Percentiles rank a stretch among this genome's conserved stretches.
Conservation (phyloP, 2,888 invertebrate species). For the Ophioninae sp. region DNA sequence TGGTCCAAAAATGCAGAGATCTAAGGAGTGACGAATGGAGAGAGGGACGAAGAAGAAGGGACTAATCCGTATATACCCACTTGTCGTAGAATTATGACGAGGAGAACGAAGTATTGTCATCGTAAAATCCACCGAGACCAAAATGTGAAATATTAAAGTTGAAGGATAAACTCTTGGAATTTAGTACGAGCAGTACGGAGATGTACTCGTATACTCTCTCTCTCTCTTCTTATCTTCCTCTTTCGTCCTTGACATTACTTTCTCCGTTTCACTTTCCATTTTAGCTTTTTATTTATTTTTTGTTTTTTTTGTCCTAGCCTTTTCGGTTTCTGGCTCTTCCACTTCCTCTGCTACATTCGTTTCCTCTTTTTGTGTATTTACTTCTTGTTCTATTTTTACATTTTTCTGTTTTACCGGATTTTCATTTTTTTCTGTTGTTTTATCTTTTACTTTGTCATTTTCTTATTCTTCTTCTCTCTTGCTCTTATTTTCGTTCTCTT, state of each 20-base stretch:
- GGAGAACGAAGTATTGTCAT: slow-evolving; percentile 37
- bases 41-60: slow-evolving; percentile 23
- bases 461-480: neutral
- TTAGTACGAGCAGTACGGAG: slow-evolving; percentile 22
- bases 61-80: slow-evolving; percentile 55
- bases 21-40: slow-evolving; percentile 6
- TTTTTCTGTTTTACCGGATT: neutral
- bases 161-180: slow-evolving; percentile 51
- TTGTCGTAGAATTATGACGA: slow-evolving; percentile 46
- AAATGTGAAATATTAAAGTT: slow-evolving; percentile 52
- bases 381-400: neutral
- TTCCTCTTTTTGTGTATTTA: neutral
- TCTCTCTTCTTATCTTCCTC: too few species aligned
- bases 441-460: neutral
- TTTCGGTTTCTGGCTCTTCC: too few species aligned
- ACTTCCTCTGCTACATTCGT: neutral
- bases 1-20: slow-evolving; percentile 41
- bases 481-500: neutral
- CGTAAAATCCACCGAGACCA: slow-evolving; percentile 45
- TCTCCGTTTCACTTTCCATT: too few species aligned
- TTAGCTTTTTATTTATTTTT: too few species aligned
- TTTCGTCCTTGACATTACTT: neutral
- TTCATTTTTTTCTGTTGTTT: neutral
- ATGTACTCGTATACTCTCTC: neutral
- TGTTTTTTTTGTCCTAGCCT: too few species aligned